These are phyloP conservation scores for Ornithoptera priamus DNA, from an alignment of 2,888 invertebrate genomes.

Conservation along the genomic window DNA sequence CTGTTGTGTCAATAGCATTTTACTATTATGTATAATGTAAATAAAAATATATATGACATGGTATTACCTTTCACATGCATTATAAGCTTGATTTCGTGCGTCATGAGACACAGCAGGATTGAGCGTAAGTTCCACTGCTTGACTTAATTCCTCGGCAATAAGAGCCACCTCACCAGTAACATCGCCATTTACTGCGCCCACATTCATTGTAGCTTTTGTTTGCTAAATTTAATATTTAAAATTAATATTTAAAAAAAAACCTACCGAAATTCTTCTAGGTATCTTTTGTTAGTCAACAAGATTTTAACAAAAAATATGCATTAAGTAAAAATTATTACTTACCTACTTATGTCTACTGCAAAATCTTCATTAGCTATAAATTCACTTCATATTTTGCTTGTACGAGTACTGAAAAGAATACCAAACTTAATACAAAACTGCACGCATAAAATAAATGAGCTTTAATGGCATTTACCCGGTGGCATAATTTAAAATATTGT, in stretches of 20 bases:
- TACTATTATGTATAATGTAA: neutral
- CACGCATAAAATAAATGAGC: constrained; percentile 32
- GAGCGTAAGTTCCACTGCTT: constrained; percentile 91
- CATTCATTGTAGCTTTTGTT: constrained; percentile 59
- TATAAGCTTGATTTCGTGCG: constrained; percentile 89
- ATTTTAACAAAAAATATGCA: neutral
- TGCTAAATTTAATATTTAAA: constrained; percentile 30
- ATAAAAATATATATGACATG: neutral
- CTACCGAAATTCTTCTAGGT: neutral
- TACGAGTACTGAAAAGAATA: constrained; percentile 40
- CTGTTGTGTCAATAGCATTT: neutral
- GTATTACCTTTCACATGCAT: constrained; percentile 85
- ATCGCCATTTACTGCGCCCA: constrained; percentile 58
- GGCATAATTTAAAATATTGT: constrained; percentile 15
- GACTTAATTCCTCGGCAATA: constrained; percentile 87
- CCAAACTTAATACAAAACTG: constrained; percentile 23
- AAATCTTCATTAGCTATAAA: constrained; percentile 49
- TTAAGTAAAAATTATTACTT: constrained; percentile 35
- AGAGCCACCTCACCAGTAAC: constrained; percentile 83
- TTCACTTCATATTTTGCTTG: constrained; percentile 42
- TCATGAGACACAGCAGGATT: constrained; percentile 88
- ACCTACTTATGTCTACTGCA: constrained; percentile 49
- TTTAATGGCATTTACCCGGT: constrained; percentile 35
- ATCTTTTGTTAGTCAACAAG: neutral
- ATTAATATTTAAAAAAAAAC: neutral